Evolutionary conservation across 2,797 vertebrate species (phyloP).

Genomic region (Platalea minor): DNA sequence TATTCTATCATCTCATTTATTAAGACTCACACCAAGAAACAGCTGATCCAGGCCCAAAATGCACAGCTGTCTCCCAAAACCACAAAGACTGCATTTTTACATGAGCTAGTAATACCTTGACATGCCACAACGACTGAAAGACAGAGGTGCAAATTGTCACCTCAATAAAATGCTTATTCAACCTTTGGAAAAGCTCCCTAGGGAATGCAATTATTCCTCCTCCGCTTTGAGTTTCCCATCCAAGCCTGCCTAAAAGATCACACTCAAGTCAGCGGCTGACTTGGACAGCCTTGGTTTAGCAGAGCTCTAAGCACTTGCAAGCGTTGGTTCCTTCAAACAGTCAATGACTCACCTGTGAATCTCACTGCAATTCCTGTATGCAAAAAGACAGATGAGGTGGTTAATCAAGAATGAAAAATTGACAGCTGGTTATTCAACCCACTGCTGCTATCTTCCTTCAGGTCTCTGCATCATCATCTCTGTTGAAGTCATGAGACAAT

Average conservation of each 20-base stretch:
- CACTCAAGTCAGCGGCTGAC: background rate
- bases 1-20: background rate
- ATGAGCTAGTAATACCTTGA: background rate
- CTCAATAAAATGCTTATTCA: background rate
- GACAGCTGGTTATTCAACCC: background rate
- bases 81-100: rapidly evolving
- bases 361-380: background rate
- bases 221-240: background rate
- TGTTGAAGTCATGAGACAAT: conserved; percentile 95
- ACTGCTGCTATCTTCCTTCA: conserved; percentile 63
- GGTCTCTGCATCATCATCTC: conserved; percentile 93
- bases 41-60: background rate
- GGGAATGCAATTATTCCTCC: background rate
- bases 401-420: background rate
- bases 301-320: background rate
- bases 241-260: background rate
- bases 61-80: background rate
- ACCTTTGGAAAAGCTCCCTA: background rate
- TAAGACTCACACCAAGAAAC: background rate
- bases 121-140: background rate
- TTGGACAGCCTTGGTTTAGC: background rate
- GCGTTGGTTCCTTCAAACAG: background rate
- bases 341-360: conserved; percentile 9
- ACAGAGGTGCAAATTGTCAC: background rate
- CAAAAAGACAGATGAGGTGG: background rate